Base-by-base conservation (phyloP, 2,113 vertebrate species). In the Corythaeola cristata region DNA sequence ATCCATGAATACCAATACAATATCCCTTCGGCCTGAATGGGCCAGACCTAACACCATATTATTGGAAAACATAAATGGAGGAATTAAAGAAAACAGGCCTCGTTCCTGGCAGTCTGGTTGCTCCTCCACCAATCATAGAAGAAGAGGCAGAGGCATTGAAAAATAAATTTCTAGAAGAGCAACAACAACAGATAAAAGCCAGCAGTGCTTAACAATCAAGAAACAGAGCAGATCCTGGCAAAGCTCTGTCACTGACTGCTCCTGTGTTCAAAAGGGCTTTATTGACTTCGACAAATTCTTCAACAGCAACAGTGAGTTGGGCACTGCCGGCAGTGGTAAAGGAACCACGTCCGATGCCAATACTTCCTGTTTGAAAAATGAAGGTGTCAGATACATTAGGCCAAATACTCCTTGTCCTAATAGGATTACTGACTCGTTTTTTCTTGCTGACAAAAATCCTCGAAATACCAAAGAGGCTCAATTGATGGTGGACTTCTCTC, bases 191-290 rank as follows among this genome's bases (percentile, higher is more conserved):
- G 9, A 35, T 68, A 47, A 64, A 85, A 69, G 37, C 22, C 44
- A 66, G 27, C 45, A 45, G 64, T 3, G 4, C 11, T 66, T 76
- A 15, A 4, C 28, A 60, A 1, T 72, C 39, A 72, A 67, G 58
- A 66, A 85, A 17, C 32, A 81, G 39, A 60, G 18, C 35, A 39
- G 52, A 33, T 73, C 41, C 7, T 33, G 33, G 35, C 28, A 72
- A 80, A 81, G 27, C 32, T 88, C 37, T 35, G 17, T 60, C 1
- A 1, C 50, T 8, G 6, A 8, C 27, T 66, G 4, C 20, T 71
- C 1, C 39, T 0, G 0, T 55, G 45, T 66, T 81, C 63, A 23
- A 21, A 76, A 66, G 17, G 17, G 20, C 23, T 63, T 22, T 21
- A 15, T 33, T 6, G 4, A 39, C 44, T 72, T 72, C 2, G 4